Percentiles rank a stretch among this genome's conserved stretches.
These are phyloP conservation scores for Ormia ochracea DNA, from an alignment of 2,888 invertebrate species.

Conservation along the genomic window DNA sequence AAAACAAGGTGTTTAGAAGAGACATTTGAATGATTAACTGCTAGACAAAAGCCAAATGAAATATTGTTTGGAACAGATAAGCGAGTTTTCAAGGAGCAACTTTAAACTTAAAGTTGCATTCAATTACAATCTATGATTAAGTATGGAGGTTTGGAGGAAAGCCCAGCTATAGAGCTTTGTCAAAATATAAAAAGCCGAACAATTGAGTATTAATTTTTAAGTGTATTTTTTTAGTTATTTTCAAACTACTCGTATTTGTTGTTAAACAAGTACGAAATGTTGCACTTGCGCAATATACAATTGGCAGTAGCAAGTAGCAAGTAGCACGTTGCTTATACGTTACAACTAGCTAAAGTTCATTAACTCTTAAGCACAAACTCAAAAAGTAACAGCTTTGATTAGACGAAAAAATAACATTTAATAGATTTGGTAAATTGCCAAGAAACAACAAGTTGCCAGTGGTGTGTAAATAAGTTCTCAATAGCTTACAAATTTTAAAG, in stretches of 20 bases:
- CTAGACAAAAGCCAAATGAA: conserved; percentile 14
- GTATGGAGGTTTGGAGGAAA: background rate
- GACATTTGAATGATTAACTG: conserved; percentile 7
- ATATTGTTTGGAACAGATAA: background rate
- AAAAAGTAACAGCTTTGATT: background rate
- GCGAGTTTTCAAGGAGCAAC: conserved; percentile 6
- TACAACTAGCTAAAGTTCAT: conserved; percentile 43
- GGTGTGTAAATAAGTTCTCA: background rate
- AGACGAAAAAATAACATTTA: background rate
- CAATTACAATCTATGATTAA: background rate
- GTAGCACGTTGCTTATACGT: conserved; percentile 4
- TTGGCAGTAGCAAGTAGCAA: conserved; percentile 16
- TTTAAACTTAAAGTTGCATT: background rate
- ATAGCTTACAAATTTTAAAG: background rate
- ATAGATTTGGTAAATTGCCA: background rate
- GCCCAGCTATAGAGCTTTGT: conserved; percentile 18
- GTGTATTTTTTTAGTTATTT: background rate
- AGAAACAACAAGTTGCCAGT: conserved; percentile 1
- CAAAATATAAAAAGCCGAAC: background rate
- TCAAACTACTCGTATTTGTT: conserved; percentile 1
- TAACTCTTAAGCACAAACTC: conserved; percentile 27
- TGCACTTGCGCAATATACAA: conserved; percentile 52
- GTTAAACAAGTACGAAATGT: conserved; percentile 29
- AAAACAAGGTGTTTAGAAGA: background rate
- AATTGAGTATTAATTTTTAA: background rate